Evolutionary conservation across 2,113 vertebrate genomes (phyloP).

Genomic region (Condylura cristata): DNA sequence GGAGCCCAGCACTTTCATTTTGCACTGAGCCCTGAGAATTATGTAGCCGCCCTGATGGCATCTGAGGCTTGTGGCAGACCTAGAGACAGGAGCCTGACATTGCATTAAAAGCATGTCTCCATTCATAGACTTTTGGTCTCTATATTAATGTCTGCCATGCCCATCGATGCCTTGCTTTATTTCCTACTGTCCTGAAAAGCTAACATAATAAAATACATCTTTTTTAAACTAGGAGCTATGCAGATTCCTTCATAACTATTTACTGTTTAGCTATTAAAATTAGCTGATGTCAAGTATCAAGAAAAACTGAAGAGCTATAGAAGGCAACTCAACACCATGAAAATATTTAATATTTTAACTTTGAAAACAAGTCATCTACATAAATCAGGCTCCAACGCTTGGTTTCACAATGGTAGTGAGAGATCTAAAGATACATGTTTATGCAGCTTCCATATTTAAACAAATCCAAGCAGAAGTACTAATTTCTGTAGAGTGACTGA

Average conservation of each 20-base stretch:
- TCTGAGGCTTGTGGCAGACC: not conserved
- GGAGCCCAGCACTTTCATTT: not conserved
- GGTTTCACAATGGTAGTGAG: not conserved
- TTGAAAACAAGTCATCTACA: not conserved
- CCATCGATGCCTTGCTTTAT: not conserved
- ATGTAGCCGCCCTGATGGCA: not conserved
- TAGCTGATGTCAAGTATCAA: not conserved
- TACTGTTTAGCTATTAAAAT: not conserved
- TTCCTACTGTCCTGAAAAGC: not conserved
- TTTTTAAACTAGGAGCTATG: not conserved
- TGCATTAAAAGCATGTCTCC: not conserved
- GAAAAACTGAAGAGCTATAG: not conserved
- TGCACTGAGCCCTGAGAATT: not conserved
- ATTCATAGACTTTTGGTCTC: not conserved
- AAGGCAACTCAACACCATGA: not conserved
- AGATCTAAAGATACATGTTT: not conserved
- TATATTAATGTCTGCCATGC: not conserved
- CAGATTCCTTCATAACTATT: not conserved
- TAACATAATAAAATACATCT: conserved; percentile 5
- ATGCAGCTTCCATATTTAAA: not conserved
- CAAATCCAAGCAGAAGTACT: not conserved
- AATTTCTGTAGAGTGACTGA: not conserved
- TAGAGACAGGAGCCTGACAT: not conserved
- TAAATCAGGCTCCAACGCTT: not conserved
- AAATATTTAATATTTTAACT: conserved; percentile 24